A percentile compares a stretch with the other conserved stretches of the same genome.
These are phyloP conservation scores for Empis stercorea DNA, from an alignment of 2,888 invertebrate genomes.

Conservation along the genomic window DNA sequence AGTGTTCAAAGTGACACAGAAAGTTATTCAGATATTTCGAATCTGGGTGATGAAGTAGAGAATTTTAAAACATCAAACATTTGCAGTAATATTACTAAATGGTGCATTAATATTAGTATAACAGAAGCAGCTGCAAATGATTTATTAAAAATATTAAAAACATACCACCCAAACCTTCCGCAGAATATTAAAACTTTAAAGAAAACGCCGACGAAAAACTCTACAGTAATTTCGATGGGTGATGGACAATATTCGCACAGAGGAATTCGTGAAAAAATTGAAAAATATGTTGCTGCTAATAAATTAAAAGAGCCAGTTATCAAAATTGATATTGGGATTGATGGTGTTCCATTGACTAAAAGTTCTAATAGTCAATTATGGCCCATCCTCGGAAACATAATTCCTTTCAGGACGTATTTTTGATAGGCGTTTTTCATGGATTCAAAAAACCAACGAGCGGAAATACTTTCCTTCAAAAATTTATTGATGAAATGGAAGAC, in stretches of 20 bases:
- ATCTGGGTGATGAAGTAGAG: slow-evolving; percentile 2
- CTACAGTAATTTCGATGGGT: neutral
- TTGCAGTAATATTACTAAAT: slow-evolving; percentile 6
- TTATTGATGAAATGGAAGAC: too few relatives aligned
- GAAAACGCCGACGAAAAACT: too few relatives aligned
- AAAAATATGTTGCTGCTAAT: slow-evolving; percentile 6
- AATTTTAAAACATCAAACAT: too few relatives aligned
- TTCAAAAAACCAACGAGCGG: too few relatives aligned
- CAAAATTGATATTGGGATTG: slow-evolving; percentile 6
- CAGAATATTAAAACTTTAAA: too few relatives aligned
- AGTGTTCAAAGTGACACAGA: slow-evolving; percentile 6
- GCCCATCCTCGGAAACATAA: too few relatives aligned
- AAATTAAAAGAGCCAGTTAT: slow-evolving; percentile 6
- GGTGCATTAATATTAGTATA: slow-evolving; percentile 7
- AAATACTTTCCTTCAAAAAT: too few relatives aligned
- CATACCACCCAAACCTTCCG: neutral
- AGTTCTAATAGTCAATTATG: slow-evolving; percentile 5
- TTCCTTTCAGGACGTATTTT: too few relatives aligned
- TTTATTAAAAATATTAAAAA: neutral
- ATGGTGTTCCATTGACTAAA: slow-evolving; percentile 4
- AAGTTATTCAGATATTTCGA: slow-evolving; percentile 3
- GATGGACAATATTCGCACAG: neutral
- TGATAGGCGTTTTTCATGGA: too few relatives aligned
- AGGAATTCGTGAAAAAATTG: slow-evolving; percentile 6
- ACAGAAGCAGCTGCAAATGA: neutral